Evolutionary conservation across 2,113 vertebrate genomes (phyloP).

Genomic region (Pseudopipra pipra): DNA sequence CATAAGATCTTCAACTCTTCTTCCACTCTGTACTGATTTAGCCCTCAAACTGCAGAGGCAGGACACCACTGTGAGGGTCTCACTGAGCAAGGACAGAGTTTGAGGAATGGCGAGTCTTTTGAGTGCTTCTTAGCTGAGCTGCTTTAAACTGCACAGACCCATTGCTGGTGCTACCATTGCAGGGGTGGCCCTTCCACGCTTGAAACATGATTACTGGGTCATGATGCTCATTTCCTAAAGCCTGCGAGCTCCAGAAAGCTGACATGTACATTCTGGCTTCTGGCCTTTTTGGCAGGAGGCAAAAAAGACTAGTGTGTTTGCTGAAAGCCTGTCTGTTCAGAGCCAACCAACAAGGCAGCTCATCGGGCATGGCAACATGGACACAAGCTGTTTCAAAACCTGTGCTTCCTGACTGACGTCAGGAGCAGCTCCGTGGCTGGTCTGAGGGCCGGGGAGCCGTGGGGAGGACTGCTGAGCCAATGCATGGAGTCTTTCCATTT

Average conservation of each 20-base stretch:
- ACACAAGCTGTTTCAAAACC: conserved; percentile 37
- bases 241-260: neutral
- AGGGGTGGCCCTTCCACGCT: neutral
- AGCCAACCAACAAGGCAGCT: neutral
- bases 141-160: neutral
- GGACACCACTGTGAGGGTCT: neutral
- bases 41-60: neutral
- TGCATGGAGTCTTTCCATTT: fast-evolving
- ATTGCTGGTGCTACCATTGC: neutral
- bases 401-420: conserved; percentile 43
- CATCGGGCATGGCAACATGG: neutral
- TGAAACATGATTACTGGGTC: neutral
- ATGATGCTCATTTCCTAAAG: neutral
- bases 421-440: neutral
- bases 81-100: neutral
- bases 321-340: conserved; percentile 11
- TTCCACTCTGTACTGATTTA: neutral
- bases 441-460: fast-evolving
- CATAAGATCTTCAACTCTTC: neutral
- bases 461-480: neutral
- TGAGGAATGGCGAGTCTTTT: neutral
- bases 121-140: neutral
- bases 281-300: neutral
- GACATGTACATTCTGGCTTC: neutral
- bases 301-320: neutral